phyloP scores from a whole-genome alignment of 2,888 invertebrate genomes.

The Aquatica leii region DNA sequence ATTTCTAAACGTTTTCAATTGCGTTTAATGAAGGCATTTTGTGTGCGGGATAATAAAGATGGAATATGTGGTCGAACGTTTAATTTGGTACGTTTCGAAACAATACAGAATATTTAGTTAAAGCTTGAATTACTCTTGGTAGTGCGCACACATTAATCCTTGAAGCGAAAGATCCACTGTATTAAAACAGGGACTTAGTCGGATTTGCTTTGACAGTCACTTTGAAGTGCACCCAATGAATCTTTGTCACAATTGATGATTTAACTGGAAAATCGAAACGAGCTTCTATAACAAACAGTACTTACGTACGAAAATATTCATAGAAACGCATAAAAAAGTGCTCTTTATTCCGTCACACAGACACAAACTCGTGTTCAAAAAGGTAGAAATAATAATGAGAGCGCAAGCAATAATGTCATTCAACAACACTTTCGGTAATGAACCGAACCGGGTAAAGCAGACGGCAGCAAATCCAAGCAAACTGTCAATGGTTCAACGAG shows the following conservation, averaged over 20 bases:
- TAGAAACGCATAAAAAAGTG: slow-evolving; percentile 15
- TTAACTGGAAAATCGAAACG: slow-evolving; percentile 34
- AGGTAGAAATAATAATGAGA: slow-evolving; percentile 30
- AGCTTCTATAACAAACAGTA: background rate
- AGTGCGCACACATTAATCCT: slow-evolving; percentile 34
- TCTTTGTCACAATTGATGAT: slow-evolving; percentile 37
- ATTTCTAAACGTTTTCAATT: too few species aligned
- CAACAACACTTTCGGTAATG: slow-evolving; percentile 29
- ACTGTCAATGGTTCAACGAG: slow-evolving; percentile 27
- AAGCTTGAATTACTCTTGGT: slow-evolving; percentile 32
- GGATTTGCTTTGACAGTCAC: slow-evolving; percentile 36
- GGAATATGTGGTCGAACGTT: too few species aligned
- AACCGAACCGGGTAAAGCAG: slow-evolving; percentile 31
- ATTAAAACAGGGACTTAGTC: slow-evolving; percentile 34
- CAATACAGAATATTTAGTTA: background rate
- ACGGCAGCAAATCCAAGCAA: slow-evolving; percentile 23
- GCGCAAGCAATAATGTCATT: slow-evolving; percentile 15
- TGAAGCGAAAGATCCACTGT: slow-evolving; percentile 34
- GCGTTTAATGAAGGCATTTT: too few species aligned
- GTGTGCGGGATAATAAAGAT: too few species aligned
- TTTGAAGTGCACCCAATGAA: slow-evolving; percentile 38
- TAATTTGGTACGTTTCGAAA: too few species aligned
- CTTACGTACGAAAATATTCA: slow-evolving; percentile 14
- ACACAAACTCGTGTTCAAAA: slow-evolving; percentile 26
- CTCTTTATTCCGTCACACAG: slow-evolving; percentile 4